These are phyloP conservation scores for Pantherophis alleghaniensis DNA, from an alignment of 2,797 vertebrate species.

Conservation along the genomic window DNA sequence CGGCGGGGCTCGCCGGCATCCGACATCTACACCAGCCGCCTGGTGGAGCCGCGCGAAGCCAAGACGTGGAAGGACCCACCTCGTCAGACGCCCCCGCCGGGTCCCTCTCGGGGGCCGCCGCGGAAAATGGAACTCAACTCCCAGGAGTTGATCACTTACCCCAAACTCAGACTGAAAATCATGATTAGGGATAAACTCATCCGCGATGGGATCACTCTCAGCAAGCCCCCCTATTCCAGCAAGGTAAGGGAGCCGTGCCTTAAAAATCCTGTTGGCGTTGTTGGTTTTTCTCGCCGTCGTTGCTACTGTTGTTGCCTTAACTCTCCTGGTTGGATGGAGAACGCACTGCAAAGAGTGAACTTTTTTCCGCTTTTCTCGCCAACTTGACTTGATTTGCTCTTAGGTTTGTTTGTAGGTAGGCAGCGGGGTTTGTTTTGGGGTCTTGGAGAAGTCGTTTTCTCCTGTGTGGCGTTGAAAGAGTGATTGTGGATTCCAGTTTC, in stretches of 20 bases:
- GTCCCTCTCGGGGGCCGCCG: constrained; percentile 56
- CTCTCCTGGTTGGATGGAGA: not conserved
- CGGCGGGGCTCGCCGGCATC: constrained; percentile 48
- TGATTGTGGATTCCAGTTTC: not conserved
- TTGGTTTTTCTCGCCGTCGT: not conserved
- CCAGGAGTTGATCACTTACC: constrained; percentile 84
- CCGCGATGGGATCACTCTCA: constrained; percentile 89
- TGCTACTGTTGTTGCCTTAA: not conserved
- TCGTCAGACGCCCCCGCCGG: not conserved
- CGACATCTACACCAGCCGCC: constrained; percentile 72
- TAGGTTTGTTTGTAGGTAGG: not conserved
- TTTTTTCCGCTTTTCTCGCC: not conserved
- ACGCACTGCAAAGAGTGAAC: not conserved
- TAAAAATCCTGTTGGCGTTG: not conserved
- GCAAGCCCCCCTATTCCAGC: constrained; percentile 88
- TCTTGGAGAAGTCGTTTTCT: not conserved
- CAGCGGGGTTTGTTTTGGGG: not conserved
- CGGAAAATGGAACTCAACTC: constrained; percentile 70
- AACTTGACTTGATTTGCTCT: not conserved
- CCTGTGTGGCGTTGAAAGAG: not conserved
- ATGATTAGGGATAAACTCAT: constrained; percentile 97
- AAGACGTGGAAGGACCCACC: constrained; percentile 75
- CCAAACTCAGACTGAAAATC: constrained; percentile 94
- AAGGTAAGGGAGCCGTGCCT: constrained; percentile 80
- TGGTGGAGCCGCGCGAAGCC: constrained; percentile 76